phyloP scores from a whole-genome alignment of 1,140 invertebrate species.

The Coboldia fuscipes region DNA sequence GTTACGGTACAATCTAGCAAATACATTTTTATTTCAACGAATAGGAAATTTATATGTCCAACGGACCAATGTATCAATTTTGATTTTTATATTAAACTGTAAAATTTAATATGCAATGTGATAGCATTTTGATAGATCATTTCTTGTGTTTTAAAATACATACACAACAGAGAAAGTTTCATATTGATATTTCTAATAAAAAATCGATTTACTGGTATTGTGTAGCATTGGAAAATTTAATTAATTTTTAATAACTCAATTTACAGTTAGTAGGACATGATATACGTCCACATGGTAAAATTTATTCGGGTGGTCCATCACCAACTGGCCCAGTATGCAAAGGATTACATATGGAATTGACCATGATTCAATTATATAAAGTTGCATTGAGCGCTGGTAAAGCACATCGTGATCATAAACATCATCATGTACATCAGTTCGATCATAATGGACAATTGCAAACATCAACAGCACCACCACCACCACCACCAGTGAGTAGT shows the following conservation, averaged over 20 bases:
- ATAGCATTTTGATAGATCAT: no score
- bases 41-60: no score
- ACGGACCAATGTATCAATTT: no score
- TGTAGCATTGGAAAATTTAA: no score
- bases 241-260: constrained; percentile 2
- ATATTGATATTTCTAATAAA: no score
- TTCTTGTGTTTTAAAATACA: no score
- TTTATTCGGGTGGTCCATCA: constrained; percentile 40
- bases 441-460: constrained; percentile 46
- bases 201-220: no score
- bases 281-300: constrained; percentile 50
- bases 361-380: constrained; percentile 53
- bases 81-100: no score
- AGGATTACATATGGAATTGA: constrained; percentile 52
- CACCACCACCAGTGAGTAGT: constrained; percentile 19
- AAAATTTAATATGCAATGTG: no score
- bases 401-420: constrained; percentile 62
- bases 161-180: no score
- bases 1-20: no score
- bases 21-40: no score
- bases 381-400: constrained; percentile 59
- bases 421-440: constrained; percentile 58
- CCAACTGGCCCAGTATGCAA: constrained; percentile 38
- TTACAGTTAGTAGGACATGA: constrained; percentile 50
- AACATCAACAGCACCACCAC: constrained; percentile 25